Evolutionary conservation across 2,888 invertebrate genomes (phyloP).

Genomic region (Acleris literana): DNA sequence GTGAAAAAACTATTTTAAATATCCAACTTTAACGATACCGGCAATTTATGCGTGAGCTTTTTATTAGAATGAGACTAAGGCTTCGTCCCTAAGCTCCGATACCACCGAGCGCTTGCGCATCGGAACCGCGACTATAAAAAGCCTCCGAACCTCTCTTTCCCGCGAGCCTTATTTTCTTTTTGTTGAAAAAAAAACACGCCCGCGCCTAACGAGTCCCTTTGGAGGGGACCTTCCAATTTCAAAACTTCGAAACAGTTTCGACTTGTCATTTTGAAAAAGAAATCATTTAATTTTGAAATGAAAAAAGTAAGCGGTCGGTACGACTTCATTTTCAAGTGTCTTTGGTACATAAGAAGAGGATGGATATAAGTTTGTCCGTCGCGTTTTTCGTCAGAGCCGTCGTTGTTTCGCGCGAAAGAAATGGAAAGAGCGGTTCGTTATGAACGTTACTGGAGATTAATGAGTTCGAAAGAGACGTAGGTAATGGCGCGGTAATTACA

Average conservation of each 20-base stretch:
- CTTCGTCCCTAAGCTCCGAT: constrained; percentile 77
- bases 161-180: constrained; percentile 75
- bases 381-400: constrained; percentile 50
- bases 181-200: constrained; percentile 68
- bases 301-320: constrained; percentile 55
- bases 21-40: constrained; percentile 66
- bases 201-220: constrained; percentile 65
- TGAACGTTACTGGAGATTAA: constrained; percentile 66
- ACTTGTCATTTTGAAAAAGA: constrained; percentile 67
- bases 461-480: constrained; percentile 77
- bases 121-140: constrained; percentile 81
- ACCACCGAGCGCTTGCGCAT: constrained; percentile 81
- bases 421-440: constrained; percentile 66
- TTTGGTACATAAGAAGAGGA: constrained; percentile 59
- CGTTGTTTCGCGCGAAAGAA: constrained; percentile 68
- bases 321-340: constrained; percentile 58
- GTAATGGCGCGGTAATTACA: constrained; percentile 74
- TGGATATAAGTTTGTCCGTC: constrained; percentile 52
- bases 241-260: constrained; percentile 58
- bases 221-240: constrained; percentile 65
- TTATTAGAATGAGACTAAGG: constrained; percentile 81
- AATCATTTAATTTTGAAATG: constrained; percentile 51
- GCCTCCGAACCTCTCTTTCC: constrained; percentile 80
- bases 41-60: constrained; percentile 80
- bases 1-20: constrained; percentile 66